Conservation (phyloP, 2,113 vertebrate genomes). For the Montifringilla adamsi region DNA sequence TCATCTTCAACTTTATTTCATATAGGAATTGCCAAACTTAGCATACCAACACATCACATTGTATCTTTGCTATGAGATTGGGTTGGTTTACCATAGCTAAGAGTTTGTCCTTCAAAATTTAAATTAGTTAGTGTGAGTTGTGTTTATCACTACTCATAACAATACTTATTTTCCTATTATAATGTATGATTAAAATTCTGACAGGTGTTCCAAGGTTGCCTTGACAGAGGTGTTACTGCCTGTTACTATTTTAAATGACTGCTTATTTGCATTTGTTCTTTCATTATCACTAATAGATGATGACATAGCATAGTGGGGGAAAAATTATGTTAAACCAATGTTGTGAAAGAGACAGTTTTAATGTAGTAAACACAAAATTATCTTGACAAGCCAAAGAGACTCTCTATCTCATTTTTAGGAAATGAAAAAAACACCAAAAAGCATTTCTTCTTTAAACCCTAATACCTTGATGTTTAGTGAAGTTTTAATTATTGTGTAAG, state of each 20-base stretch:
- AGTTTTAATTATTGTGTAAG: neutral
- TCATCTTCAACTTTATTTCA: neutral
- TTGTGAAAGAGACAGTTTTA: neutral
- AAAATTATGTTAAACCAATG: neutral
- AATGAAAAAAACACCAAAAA: neutral
- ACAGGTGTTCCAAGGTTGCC: neutral
- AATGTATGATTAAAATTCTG: slow-evolving; percentile 10
- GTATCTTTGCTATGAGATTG: neutral
- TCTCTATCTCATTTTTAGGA: neutral
- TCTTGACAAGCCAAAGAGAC: neutral
- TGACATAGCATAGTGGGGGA: neutral
- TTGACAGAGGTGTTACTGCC: neutral
- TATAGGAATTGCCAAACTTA: neutral
- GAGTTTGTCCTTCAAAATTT: neutral
- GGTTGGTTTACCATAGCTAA: neutral
- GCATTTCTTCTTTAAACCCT: neutral
- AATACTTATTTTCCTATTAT: neutral
- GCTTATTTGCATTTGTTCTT: slow-evolving; percentile 30
- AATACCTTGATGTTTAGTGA: neutral
- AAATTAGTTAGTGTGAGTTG: neutral
- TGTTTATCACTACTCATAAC: neutral
- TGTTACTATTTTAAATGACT: neutral
- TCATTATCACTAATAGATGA: neutral
- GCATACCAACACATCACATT: neutral
- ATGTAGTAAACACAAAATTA: neutral